A percentile compares a stretch with the other conserved stretches of the same genome.
Conservation (phyloP, 2,888 invertebrate genomes). For the Nycteola revayana region DNA sequence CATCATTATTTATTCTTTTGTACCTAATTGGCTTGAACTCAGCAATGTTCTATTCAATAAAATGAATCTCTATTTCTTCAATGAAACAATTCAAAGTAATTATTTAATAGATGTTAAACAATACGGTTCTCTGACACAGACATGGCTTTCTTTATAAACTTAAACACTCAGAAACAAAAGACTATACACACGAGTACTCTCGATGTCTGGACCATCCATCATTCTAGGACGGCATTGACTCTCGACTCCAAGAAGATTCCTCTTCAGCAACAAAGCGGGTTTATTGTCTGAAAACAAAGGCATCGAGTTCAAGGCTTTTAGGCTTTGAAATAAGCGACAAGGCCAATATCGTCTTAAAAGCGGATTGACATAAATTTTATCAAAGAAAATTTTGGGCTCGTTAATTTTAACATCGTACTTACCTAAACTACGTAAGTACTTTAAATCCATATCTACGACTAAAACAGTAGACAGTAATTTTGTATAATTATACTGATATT, state of each 20-base stretch:
- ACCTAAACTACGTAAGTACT: no score
- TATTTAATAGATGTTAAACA: not conserved
- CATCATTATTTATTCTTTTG: no score
- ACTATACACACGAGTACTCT: constrained; percentile 55
- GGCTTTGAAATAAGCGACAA: constrained; percentile 45
- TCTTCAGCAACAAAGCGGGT: constrained; percentile 64
- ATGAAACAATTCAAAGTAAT: not conserved
- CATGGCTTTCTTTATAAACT: constrained; percentile 41
- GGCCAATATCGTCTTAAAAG: constrained; percentile 29
- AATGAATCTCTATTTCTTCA: not conserved
- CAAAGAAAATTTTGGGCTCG: no score
- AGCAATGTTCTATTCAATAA: no score
- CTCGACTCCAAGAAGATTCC: constrained; percentile 49
- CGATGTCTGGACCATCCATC: constrained; percentile 57
- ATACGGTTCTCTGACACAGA: constrained; percentile 11
- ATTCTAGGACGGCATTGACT: constrained; percentile 42
- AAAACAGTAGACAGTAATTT: no score
- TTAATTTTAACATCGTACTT: no score
- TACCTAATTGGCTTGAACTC: no score
- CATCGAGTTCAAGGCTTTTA: constrained; percentile 54
- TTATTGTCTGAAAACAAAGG: constrained; percentile 73
- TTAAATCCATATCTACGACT: no score
- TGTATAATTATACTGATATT: no score
- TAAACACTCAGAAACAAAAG: constrained; percentile 33
- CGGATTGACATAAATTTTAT: constrained; percentile 19